These are phyloP conservation scores for Datnioides undecimradiatus DNA, from an alignment of 2,113 vertebrate genomes.

Conservation along the genomic window DNA sequence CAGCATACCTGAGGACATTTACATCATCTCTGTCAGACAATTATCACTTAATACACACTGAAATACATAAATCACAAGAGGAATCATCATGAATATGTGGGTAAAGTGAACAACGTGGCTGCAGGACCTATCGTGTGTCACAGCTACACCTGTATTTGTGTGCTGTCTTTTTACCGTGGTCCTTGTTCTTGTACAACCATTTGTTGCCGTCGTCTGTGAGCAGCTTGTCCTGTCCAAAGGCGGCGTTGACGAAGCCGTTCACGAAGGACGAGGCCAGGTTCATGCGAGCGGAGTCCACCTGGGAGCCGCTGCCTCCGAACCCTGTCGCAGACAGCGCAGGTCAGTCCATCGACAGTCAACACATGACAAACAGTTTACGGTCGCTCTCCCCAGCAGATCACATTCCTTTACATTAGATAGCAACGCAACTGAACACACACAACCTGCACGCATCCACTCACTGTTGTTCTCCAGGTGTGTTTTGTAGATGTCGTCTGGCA, in stretches of 20 bases:
- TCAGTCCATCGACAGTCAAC: neutral
- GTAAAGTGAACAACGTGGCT: neutral
- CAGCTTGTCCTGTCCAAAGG: conserved; percentile 97
- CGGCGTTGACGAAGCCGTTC: conserved; percentile 98
- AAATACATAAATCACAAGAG: neutral
- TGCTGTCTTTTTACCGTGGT: conserved; percentile 88
- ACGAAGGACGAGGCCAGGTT: conserved; percentile 98
- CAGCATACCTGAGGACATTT: conserved; percentile 89
- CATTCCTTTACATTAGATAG: neutral
- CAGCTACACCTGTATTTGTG: neutral
- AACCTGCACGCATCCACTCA: conserved; percentile 78
- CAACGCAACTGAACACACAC: neutral
- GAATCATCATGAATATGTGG: neutral
- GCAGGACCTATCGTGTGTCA: neutral
- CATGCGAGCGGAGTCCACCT: conserved; percentile 98
- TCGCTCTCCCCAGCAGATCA: neutral
- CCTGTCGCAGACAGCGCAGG: conserved; percentile 78
- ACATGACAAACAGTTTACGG: neutral
- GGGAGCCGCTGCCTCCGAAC: conserved; percentile 96
- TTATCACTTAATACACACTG: neutral
- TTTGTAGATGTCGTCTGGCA: conserved; percentile 99
- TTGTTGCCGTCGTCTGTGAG: conserved; percentile 99
- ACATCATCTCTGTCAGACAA: neutral
- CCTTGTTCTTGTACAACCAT: conserved; percentile 99
- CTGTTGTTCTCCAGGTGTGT: conserved; percentile 98